Conservation (phyloP, 1,140 invertebrate genomes). For the Maniola jurtina region DNA sequence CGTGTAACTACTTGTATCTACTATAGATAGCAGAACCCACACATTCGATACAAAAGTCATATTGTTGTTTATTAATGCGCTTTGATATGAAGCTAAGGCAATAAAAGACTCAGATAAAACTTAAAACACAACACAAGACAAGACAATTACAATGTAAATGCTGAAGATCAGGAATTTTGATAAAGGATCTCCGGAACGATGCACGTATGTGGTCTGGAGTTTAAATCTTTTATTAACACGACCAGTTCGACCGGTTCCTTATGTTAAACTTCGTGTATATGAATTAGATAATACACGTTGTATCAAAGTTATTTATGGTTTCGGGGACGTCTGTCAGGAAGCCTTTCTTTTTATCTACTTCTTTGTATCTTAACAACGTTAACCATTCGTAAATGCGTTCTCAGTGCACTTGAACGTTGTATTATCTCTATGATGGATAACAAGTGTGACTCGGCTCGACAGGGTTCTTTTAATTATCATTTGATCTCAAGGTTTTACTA, state of each 20-base stretch:
- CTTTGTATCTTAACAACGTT: constrained; percentile 19
- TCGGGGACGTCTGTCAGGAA: constrained; percentile 10
- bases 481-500: no score
- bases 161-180: constrained; percentile 23
- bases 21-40: not conserved
- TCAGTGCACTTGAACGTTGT: constrained; percentile 19
- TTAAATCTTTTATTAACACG: constrained; percentile 11
- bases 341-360: constrained; percentile 20
- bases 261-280: constrained; percentile 6
- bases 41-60: constrained; percentile 1
- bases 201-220: not conserved
- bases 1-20: not conserved
- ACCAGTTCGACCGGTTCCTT: constrained; percentile 19
- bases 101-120: constrained; percentile 9
- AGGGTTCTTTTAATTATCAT: not conserved
- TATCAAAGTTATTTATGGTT: constrained; percentile 15
- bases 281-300: constrained; percentile 18
- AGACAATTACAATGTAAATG: constrained; percentile 17
- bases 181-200: constrained; percentile 19
- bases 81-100: constrained; percentile 4
- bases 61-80: not conserved
- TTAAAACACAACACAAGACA: not conserved
- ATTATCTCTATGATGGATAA: constrained; percentile 24
- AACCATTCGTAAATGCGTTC: constrained; percentile 21
- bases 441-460: not conserved